phyloP scores from a whole-genome alignment of 2,113 vertebrate genomes.

The Chloebia gouldiae region DNA sequence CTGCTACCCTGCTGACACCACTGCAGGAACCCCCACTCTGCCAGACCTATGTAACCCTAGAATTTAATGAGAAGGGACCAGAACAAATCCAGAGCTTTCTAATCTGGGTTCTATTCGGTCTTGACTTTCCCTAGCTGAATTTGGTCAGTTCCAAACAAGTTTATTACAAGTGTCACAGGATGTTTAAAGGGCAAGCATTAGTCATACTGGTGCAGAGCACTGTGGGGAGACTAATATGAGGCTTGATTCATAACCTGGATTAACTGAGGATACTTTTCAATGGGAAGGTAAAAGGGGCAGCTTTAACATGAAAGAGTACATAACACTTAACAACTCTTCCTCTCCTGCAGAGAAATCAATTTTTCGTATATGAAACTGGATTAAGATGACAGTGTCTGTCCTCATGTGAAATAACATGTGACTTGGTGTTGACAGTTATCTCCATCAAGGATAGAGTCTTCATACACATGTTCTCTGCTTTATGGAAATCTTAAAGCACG shows the following conservation, averaged over 20 bases:
- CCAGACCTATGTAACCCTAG: not conserved
- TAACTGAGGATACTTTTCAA: not conserved
- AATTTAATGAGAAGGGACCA: not conserved
- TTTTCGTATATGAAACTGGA: not conserved
- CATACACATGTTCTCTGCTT: not conserved
- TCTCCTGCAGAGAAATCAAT: not conserved
- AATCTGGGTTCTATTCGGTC: not conserved
- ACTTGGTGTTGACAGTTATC: not conserved
- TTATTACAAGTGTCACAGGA: not conserved
- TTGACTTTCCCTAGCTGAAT: not conserved
- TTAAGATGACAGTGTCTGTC: not conserved
- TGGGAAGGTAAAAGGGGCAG: not conserved
- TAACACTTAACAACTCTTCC: not conserved
- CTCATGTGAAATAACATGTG: not conserved
- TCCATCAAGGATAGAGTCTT: not conserved
- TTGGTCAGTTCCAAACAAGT: not conserved
- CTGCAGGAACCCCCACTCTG: not conserved
- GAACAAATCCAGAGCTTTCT: not conserved
- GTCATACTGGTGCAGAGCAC: not conserved
- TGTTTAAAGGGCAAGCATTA: conserved; percentile 37
- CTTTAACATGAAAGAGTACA: not conserved
- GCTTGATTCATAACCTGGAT: conserved; percentile 15
- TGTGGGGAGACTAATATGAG: not conserved
- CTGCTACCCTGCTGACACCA: not conserved
- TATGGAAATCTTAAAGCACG: not conserved